Base-by-base conservation (phyloP, 1,140 invertebrate species). In the Nasonia vitripennis region DNA sequence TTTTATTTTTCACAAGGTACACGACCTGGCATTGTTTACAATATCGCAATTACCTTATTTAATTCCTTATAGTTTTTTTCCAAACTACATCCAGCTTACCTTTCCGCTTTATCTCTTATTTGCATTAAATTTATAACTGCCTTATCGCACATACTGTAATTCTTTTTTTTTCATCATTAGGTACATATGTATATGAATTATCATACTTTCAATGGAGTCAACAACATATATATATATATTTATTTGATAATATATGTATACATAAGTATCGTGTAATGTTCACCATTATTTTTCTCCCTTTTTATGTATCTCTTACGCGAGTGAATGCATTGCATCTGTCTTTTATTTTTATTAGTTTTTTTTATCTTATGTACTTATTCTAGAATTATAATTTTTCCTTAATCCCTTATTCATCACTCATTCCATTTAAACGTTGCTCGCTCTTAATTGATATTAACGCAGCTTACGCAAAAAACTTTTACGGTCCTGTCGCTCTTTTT, bases 171-270 rank as follows among this genome's bases (percentile, higher is more conserved):
- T 90, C 88, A 88, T 89, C 89, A 90, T 88, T 91, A 91, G 88
- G 88, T 87, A 90, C 89, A 89, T 87, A 87, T 86, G 79, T 85
- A 88, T 88, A 87, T 88, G 79, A 86, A 90, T 91, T 92, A 92
- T 92, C 91, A 92, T 93, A 93, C 91, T 93, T 93, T 93, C 92
- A 93, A 92, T 93, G 89, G 91, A 93, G 89, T 93, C 90, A 93
- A 93, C 91, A 90, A 91, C 90, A 92, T 91, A 92, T 91, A 92
- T 91, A 91, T 90, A 89, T 90, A 89, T 92, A 89, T 90, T 87
- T 89, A 88, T 91, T 88, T 89, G 81, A 89, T 88, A 89, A 84
- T 90, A 88, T 93, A 90, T 91, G 89, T 91, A 91, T 92, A 92
- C 90, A 92, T 91, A 92, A 90, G 90, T 92, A 91, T 91, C 89